A percentile compares a stretch with the other conserved stretches of the same genome.
These are phyloP conservation scores for Mimachlamys varia DNA, from an alignment of 2,888 invertebrate genomes.

Conservation along the genomic window DNA sequence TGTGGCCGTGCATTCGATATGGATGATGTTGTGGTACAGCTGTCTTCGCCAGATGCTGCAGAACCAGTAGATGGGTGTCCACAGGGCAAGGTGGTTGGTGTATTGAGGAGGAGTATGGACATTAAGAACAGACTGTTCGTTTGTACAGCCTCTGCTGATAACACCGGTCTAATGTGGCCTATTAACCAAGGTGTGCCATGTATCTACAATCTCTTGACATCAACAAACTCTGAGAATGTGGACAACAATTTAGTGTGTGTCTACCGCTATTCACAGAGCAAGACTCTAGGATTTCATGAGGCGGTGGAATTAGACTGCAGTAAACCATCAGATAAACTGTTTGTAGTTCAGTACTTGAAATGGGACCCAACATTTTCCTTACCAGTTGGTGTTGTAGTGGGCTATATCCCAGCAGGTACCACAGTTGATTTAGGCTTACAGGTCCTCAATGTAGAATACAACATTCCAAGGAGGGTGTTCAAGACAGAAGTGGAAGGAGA, in stretches of 20 bases:
- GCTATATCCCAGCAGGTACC: slow-evolving; percentile 66
- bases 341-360: slow-evolving; percentile 75
- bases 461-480: slow-evolving; percentile 62
- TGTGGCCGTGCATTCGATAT: slow-evolving; percentile 72
- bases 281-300: slow-evolving; percentile 67
- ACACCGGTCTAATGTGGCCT: slow-evolving; percentile 73
- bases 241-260: slow-evolving; percentile 68
- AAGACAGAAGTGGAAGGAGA: slow-evolving; percentile 59
- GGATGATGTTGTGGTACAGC: slow-evolving; percentile 76
- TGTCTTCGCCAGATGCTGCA: slow-evolving; percentile 47
- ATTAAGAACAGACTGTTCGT: slow-evolving; percentile 69
- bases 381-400: slow-evolving; percentile 76
- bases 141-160: slow-evolving; percentile 70
- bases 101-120: slow-evolving; percentile 69
- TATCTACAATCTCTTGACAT: slow-evolving; percentile 69
- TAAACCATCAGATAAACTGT: slow-evolving; percentile 67
- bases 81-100: slow-evolving; percentile 72
- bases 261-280: slow-evolving; percentile 65
- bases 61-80: slow-evolving; percentile 45
- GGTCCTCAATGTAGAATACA: slow-evolving; percentile 71
- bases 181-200: slow-evolving; percentile 69
- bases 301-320: slow-evolving; percentile 66
- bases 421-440: slow-evolving; percentile 64
- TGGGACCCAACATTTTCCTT: slow-evolving; percentile 70
- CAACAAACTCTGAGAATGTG: slow-evolving; percentile 54